Percentiles rank a stretch among this genome's conserved stretches.
Conservation (phyloP, 2,888 invertebrate genomes). For the Xestia sexstrigata region DNA sequence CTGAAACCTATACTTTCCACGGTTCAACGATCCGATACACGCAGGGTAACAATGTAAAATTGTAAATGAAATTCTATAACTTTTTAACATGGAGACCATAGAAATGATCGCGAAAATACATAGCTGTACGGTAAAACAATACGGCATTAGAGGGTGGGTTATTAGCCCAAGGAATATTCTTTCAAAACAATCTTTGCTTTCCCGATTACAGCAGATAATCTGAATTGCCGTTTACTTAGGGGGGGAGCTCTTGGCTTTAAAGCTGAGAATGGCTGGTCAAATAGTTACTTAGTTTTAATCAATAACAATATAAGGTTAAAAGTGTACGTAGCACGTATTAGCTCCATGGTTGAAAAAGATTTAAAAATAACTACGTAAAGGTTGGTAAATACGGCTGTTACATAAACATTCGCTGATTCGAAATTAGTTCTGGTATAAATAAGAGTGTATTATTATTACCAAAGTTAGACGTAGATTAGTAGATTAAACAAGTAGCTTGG, state of each 20-base stretch:
- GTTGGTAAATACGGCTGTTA: background rate
- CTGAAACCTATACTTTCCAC: slow-evolving; percentile 59
- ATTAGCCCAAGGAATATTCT: slow-evolving; percentile 18
- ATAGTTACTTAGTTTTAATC: background rate
- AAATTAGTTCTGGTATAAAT: slow-evolving; percentile 8
- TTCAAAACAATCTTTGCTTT: slow-evolving; percentile 28
- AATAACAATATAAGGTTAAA: background rate
- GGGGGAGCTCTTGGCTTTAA: background rate
- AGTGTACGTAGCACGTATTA: background rate
- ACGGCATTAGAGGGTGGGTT: slow-evolving; percentile 23
- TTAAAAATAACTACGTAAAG: background rate
- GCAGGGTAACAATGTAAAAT: slow-evolving; percentile 80
- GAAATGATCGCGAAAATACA: slow-evolving; percentile 57
- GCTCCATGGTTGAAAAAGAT: background rate
- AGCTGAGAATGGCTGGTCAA: background rate
- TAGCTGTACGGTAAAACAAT: slow-evolving; percentile 47
- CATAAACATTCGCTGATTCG: background rate
- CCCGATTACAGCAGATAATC: slow-evolving; percentile 6
- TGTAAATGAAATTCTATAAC: slow-evolving; percentile 76
- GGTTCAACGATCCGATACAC: slow-evolving; percentile 74
- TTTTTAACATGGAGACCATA: slow-evolving; percentile 59
- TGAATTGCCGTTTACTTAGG: slow-evolving; percentile 19
- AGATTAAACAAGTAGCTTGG: slow-evolving; percentile 21
- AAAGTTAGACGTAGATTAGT: background rate
- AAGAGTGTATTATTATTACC: slow-evolving; percentile 7